Evolutionary conservation across 2,888 invertebrate genomes (phyloP), one percentile per base, ranked within the genome.

Genomic region (Caenorhabditis sp.): DNA sequence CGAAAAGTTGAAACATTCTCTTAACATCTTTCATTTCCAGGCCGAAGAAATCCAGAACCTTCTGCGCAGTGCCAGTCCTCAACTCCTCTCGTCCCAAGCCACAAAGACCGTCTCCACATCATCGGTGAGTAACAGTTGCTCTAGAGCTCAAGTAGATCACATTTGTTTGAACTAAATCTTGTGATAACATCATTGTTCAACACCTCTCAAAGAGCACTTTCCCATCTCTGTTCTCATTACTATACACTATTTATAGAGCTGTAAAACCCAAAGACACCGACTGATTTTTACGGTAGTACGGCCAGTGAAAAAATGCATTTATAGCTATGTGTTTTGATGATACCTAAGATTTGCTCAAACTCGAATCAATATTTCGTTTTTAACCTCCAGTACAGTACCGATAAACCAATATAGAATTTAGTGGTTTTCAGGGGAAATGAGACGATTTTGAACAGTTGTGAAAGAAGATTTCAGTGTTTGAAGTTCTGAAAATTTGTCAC

Each of bases 21-120:
- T 28, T 0, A 47, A 44, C 26, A 12, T n/a, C 19, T 31, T 66
- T 26, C 24, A 28, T 22, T 59, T 80, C 35, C 84, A 84, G 87
- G 84, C 85, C 22, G 83, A 86, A 73, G 86, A 87, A 58, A 87
- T 87, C 54, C 86, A 87, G 66, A 68, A 66, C 35, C 83, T 87
- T 56, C 72, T 87, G 47, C 80, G 77, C 31, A 86, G 76, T 77
- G 82, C 86, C 44, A 76, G 82, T 35, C 69, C 84, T 16, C 82
- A 84, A 16, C 44, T 73, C 16, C 31, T 80, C n/a, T 26, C 10
- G 59, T 49, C 31, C 72, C 72, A 16, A 26, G 7, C 12, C 24
- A 38, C 24, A 24, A 51, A 73, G 38, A 58, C 72, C 22, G 72
- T 61, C 49, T 63, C 73, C 6, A 73, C 61, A 35, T 61, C 61